Evolutionary conservation across 2,888 invertebrate genomes (phyloP).

Genomic region (Pachymerium ferrugineum): DNA sequence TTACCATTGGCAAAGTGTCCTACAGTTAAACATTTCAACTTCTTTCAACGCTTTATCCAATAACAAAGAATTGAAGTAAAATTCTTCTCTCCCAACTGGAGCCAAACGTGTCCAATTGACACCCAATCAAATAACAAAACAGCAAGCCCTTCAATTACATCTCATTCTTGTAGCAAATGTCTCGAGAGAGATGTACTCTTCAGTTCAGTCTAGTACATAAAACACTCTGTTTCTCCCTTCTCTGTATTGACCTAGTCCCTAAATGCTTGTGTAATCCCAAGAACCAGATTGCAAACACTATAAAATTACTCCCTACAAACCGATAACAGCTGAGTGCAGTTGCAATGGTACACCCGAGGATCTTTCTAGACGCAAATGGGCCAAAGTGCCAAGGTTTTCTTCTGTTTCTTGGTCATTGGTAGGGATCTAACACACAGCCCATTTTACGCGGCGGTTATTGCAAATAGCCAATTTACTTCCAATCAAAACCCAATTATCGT

Average conservation of each 20-base stretch:
- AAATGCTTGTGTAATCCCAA: conserved; percentile 20
- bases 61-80: too few relatives aligned
- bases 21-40: too few relatives aligned
- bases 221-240: not conserved
- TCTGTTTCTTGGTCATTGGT: not conserved
- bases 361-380: conserved; percentile 10
- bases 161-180: not conserved
- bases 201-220: conserved; percentile 12
- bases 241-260: conserved; percentile 13
- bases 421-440: not conserved
- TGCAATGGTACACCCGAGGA: conserved; percentile 15
- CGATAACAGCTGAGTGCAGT: conserved; percentile 21
- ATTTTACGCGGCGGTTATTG: conserved; percentile 17
- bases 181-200: not conserved
- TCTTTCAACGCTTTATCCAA: too few relatives aligned
- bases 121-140: not conserved
- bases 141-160: conserved; percentile 1
- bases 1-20: too few relatives aligned
- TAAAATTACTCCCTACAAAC: conserved; percentile 15
- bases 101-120: not conserved
- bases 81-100: too few relatives aligned
- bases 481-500: conserved; percentile 29
- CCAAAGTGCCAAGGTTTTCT: conserved; percentile 18
- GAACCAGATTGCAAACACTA: conserved; percentile 29
- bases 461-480: conserved; percentile 31